Percentiles rank a stretch among this genome's conserved stretches.
phyloP scores from a whole-genome alignment of 2,888 invertebrate genomes.

The Ophion obscuratus region DNA sequence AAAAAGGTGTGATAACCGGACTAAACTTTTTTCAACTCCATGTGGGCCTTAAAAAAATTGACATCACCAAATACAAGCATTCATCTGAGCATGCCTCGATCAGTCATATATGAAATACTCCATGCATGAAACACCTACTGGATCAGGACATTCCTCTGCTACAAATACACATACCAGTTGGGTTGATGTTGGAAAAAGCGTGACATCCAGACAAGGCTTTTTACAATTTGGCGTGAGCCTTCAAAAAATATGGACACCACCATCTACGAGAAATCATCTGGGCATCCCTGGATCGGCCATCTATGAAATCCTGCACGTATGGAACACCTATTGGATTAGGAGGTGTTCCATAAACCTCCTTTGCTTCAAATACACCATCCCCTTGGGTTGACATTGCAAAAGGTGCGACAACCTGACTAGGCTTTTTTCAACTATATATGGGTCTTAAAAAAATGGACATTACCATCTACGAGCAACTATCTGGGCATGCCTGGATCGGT shows the following conservation, averaged over 20 bases:
- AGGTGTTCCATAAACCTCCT: no score
- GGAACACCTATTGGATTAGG: neutral
- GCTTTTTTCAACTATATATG: no score
- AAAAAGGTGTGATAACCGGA: neutral
- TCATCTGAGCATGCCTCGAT: neutral
- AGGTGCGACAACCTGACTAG: neutral
- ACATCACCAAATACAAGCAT: no score
- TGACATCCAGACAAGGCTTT: neutral
- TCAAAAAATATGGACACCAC: no score
- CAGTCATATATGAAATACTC: neutral
- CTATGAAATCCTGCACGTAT: neutral
- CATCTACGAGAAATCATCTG: no score
- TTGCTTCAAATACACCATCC: neutral
- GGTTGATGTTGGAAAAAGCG: neutral
- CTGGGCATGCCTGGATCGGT: neutral
- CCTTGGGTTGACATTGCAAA: neutral
- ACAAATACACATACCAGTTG: neutral
- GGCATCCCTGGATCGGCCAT: neutral
- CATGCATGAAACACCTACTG: neutral
- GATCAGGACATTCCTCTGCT: neutral
- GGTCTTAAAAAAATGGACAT: no score
- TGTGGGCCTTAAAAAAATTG: no score
- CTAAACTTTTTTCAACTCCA: no score
- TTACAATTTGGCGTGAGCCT: no score
- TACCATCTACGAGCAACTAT: no score